Conservation (phyloP, 2,888 invertebrate genomes). For the Hyposoter didymator region DNA sequence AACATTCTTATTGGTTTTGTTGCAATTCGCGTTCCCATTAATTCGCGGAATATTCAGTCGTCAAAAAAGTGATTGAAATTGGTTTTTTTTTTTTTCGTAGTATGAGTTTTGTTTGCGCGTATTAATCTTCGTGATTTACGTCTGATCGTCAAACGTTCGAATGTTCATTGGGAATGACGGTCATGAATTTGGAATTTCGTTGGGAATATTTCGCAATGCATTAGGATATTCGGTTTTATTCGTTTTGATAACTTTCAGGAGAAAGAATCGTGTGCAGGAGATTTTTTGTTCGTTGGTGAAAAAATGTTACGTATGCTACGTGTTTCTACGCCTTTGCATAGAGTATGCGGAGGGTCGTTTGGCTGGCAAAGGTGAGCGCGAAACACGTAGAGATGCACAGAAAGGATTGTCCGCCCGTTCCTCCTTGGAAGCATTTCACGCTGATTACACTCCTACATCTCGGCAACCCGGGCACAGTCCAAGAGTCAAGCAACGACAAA, state of each 20-base stretch:
- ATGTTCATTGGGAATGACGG: neutral
- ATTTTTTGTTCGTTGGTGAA: neutral
- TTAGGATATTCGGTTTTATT: neutral
- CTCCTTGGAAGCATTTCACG: slow-evolving; percentile 74
- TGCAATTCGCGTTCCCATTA: neutral
- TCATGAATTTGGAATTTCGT: neutral
- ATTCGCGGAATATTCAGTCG: neutral
- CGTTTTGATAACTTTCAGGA: neutral
- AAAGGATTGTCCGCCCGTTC: slow-evolving; percentile 68
- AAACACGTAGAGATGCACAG: slow-evolving; percentile 71
- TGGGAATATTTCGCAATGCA: slow-evolving; percentile 8
- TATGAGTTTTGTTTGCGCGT: neutral
- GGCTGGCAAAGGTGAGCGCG: slow-evolving; percentile 58
- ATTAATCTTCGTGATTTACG: neutral
- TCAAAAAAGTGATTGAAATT: neutral
- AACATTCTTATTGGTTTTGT: neutral
- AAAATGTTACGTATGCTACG: neutral
- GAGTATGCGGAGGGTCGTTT: slow-evolving; percentile 34
- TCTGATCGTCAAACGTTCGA: neutral
- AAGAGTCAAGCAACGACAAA: slow-evolving; percentile 58
- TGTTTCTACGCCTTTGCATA: slow-evolving; percentile 55
- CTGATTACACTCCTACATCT: slow-evolving; percentile 76
- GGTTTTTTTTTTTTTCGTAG: neutral
- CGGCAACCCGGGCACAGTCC: slow-evolving; percentile 41
- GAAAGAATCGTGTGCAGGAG: neutral